These are phyloP conservation scores for Linepithema humile DNA, from an alignment of 1,140 invertebrate species.

Conservation along the genomic window DNA sequence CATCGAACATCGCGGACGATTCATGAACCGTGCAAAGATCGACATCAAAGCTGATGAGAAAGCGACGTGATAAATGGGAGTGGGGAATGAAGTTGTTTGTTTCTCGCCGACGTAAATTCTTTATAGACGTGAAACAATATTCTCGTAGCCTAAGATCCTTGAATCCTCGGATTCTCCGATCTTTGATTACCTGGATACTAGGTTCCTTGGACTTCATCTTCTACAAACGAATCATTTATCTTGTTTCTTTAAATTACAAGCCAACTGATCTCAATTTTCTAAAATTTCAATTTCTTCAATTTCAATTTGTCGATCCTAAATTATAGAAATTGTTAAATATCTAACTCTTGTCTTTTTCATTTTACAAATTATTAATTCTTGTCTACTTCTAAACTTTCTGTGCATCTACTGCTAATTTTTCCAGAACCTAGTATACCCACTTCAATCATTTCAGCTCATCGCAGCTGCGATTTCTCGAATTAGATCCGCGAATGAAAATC, in stretches of 20 bases:
- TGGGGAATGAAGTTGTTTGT: constrained; percentile 19
- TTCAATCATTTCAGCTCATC: constrained; percentile 19
- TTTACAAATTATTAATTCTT: background rate
- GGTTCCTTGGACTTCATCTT: background rate
- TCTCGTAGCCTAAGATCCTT: constrained; percentile 50
- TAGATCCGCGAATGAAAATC: constrained; percentile 26
- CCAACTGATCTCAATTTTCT: background rate
- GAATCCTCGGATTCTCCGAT: constrained; percentile 36
- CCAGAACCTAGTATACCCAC: constrained; percentile 16
- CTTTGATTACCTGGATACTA: constrained; percentile 25
- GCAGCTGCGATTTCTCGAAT: constrained; percentile 32
- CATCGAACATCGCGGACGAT: constrained; percentile 44
- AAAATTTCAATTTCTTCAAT: background rate
- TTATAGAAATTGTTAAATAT: background rate
- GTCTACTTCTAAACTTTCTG: background rate
- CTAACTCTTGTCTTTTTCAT: background rate
- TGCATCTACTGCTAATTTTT: background rate
- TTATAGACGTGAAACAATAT: constrained; percentile 17
- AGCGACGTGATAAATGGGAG: constrained; percentile 34
- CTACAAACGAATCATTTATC: background rate
- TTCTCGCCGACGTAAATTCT: constrained; percentile 55
- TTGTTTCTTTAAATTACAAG: background rate
- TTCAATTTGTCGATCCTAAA: background rate
- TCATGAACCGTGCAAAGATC: constrained; percentile 26
- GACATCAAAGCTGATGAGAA: constrained; percentile 26